Percentiles rank a stretch among this genome's conserved stretches.
phyloP scores from a whole-genome alignment of 2,113 vertebrate species.

The Acanthisitta chloris region DNA sequence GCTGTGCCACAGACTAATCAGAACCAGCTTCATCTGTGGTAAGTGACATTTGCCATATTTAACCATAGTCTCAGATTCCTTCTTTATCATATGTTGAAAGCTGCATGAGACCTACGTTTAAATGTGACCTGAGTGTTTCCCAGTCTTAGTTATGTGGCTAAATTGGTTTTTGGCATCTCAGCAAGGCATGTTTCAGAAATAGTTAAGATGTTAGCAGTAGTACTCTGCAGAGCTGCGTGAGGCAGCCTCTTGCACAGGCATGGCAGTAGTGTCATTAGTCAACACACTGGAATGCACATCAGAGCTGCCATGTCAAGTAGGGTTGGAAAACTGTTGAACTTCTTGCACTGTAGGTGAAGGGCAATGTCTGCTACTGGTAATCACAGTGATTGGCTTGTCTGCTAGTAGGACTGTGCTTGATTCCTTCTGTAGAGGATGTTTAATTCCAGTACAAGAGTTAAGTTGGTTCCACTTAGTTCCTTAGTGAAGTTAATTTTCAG shows the following conservation, averaged over 20 bases:
- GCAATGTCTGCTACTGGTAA: not conserved
- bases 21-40: constrained; percentile 98
- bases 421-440: not conserved
- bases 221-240: not conserved
- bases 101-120: not conserved
- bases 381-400: not conserved
- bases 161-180: not conserved
- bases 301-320: not conserved
- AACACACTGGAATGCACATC: not conserved
- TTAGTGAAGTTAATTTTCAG: not conserved
- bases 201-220: not conserved
- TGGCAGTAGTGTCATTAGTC: not conserved
- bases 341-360: not conserved
- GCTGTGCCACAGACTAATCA: constrained; percentile 97
- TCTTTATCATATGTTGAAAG: not conserved
- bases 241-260: accelerated
- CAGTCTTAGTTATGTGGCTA: not conserved
- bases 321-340: not conserved
- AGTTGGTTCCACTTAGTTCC: not conserved
- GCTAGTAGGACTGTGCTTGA: not conserved
- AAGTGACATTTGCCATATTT: not conserved
- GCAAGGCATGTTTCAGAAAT: not conserved
- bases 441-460: not conserved
- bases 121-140: not conserved
- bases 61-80: not conserved